Base-by-base conservation (phyloP, 2,888 invertebrate genomes). In the Amblyteles armatorius region DNA sequence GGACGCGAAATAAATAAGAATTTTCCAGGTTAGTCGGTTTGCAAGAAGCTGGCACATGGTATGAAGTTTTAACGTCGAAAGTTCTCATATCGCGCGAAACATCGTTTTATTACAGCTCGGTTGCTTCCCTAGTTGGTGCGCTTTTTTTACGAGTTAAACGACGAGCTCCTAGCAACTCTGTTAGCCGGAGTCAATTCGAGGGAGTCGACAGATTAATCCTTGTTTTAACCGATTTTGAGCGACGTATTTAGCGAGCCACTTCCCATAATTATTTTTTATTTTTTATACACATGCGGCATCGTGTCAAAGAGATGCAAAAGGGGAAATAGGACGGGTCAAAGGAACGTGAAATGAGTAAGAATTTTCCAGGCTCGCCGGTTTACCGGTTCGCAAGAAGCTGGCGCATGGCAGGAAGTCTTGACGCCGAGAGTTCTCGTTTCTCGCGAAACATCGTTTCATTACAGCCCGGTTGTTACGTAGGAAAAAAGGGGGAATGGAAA, bases 401-500 rank as follows among this genome's bases (percentile, higher is more conserved):
- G 13, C 26, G 11, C 26, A 26, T 5, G 60, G 29, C 60, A 26
- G 60, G 60, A 33, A 33, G 60, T 60, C 60, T 13, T 16, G 26
- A 60, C 29, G 60, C 16, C 60, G 60, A 6, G 60, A 16, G 60
- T 60, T 60, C 60, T 60, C 60, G 16, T 60, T 60, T 33, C 60
- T 33, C 60, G 60, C 26, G 26, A 60, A 29, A 22, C 11, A 60
- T 77, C 36, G 19, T 69, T 63, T 65, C 40, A 7, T 44, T 44
- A 11, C 44, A 50, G 50, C 50, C 19, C n/a, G 50, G 33, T 76
- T 65, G 69, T 67, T 65, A 29, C 48, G 63, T 52, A 40, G 76
- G 55, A 83, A 76, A 76, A 72, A 69, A 67, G 4, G 40, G n/a
- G 55, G 80, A 80, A 84, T 77, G 72, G 36, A 84, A 84, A 84